Evolutionary conservation across 2,797 vertebrate genomes (phyloP).

Genomic region (Nannoperca obscura): DNA sequence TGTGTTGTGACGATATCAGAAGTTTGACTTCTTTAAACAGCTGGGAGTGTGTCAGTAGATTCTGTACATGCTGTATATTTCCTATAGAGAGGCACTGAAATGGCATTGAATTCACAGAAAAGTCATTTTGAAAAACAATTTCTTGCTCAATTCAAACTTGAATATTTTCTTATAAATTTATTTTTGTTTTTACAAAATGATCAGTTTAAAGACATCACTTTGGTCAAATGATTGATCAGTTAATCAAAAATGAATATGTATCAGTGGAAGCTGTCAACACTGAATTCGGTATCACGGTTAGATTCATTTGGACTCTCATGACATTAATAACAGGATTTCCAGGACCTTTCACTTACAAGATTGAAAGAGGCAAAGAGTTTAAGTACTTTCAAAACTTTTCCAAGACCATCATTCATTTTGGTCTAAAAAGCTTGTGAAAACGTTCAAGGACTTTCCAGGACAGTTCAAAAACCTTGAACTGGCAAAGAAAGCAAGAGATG

Average conservation of each 20-base stretch:
- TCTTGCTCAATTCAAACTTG: neutral
- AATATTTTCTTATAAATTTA: neutral
- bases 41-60: no score
- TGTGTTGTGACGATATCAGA: neutral
- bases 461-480: neutral
- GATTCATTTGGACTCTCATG: neutral
- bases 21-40: no score
- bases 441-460: conserved; percentile 4
- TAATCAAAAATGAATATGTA: no score
- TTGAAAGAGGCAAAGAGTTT: no score
- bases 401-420: no score
- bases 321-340: neutral
- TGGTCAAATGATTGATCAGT: no score
- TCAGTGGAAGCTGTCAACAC: no score
- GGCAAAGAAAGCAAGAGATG: neutral
- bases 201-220: neutral
- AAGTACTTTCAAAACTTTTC: no score
- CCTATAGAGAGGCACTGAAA: neutral
- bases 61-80: no score
- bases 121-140: neutral
- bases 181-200: neutral
- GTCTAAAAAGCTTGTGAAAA: no score
- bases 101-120: neutral
- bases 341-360: no score
- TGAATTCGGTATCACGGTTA: neutral